A percentile compares a stretch with the other conserved stretches of the same genome.
These are phyloP conservation scores for Meandrusa payeni DNA, from an alignment of 2,888 invertebrate species.

Conservation along the genomic window DNA sequence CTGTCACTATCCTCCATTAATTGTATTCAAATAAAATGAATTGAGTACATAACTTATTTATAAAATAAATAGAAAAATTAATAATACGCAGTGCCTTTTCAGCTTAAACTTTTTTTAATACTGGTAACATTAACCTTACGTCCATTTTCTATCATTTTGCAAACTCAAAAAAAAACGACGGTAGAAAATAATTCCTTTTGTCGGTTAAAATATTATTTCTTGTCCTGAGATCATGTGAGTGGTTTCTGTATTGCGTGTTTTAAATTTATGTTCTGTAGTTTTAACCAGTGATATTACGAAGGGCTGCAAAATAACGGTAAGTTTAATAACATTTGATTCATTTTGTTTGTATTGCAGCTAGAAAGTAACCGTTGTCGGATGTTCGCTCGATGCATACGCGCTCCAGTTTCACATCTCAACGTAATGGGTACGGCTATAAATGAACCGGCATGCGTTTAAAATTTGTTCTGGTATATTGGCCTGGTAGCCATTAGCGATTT, in stretches of 20 bases:
- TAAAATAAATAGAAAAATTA: too few species aligned
- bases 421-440: conserved; percentile 58
- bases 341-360: conserved; percentile 69
- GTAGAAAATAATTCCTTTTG: conserved; percentile 58
- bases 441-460: conserved; percentile 59
- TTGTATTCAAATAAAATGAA: too few species aligned
- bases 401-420: conserved; percentile 65
- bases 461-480: conserved; percentile 54
- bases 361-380: conserved; percentile 74
- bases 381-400: conserved; percentile 54
- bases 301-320: conserved; percentile 57
- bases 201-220: conserved; percentile 51
- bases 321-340: conserved; percentile 63
- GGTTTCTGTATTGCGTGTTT: conserved; percentile 44
- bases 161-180: conserved; percentile 63
- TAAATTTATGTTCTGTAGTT: conserved; percentile 46
- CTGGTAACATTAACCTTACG: conserved; percentile 53
- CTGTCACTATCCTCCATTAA: too few species aligned
- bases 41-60: too few species aligned
- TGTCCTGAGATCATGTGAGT: conserved; percentile 62
- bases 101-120: neutral
- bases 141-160: conserved; percentile 69
- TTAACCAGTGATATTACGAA: conserved; percentile 36
- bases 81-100: too few species aligned
- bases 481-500: conserved; percentile 48